Conservation (phyloP, 2,888 invertebrate genomes). For the Acanthosepion lycidas region DNA sequence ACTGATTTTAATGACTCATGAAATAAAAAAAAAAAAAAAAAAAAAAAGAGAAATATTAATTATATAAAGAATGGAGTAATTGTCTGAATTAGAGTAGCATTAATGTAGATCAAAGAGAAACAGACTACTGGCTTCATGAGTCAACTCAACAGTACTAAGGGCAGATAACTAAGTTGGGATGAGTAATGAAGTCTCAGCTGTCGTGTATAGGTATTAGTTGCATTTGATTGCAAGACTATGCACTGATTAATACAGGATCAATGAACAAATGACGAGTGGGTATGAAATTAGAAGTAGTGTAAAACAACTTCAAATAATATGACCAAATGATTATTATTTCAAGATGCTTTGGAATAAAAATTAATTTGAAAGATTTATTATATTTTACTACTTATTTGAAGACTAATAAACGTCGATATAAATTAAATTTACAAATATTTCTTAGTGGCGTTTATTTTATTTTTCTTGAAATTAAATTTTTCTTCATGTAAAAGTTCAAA, state of each 20-base stretch:
- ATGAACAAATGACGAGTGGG: neutral
- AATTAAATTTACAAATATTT: neutral
- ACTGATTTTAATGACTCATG: neutral
- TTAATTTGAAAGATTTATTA: neutral
- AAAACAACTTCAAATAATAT: neutral
- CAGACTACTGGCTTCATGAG: neutral
- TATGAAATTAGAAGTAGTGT: neutral
- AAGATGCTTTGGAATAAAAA: neutral
- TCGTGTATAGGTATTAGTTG: neutral
- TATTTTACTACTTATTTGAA: neutral
- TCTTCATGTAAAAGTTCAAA: too few relatives aligned
- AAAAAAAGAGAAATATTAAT: neutral
- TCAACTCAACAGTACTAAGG: slow-evolving; percentile 17
- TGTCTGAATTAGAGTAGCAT: neutral
- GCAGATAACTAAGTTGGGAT: neutral
- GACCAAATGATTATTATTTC: neutral
- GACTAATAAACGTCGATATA: neutral
- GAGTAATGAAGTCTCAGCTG: slow-evolving; percentile 2
- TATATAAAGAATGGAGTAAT: neutral
- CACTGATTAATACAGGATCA: neutral
- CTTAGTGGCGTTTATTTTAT: too few relatives aligned
- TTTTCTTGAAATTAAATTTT: too few relatives aligned
- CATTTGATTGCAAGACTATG: neutral
- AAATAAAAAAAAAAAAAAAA: neutral
- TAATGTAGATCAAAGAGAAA: slow-evolving; percentile 6